These are phyloP conservation scores for Drosophila barbarae DNA, from an alignment of 2,888 invertebrate genomes.

Conservation along the genomic window DNA sequence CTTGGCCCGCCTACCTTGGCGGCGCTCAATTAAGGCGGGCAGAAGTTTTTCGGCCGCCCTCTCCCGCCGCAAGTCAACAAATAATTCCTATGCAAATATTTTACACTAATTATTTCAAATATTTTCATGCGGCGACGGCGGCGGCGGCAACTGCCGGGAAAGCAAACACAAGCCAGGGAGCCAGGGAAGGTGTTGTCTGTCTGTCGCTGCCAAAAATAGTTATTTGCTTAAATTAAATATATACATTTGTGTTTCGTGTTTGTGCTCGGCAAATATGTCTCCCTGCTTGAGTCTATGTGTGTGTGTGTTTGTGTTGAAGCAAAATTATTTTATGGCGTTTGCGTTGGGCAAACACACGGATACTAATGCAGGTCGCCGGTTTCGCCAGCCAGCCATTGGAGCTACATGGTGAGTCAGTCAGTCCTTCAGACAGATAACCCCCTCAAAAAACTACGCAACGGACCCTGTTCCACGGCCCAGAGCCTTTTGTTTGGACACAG, in stretches of 20 bases:
- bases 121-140: conserved; percentile 59
- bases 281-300: conserved; percentile 46
- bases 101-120: conserved; percentile 74
- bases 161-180: conserved; percentile 15
- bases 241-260: conserved; percentile 70
- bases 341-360: conserved; percentile 58
- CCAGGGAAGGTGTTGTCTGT: conserved; percentile 20
- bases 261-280: conserved; percentile 65
- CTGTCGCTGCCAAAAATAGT: conserved; percentile 66
- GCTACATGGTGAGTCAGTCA: conserved; percentile 50
- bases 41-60: conserved; percentile 37
- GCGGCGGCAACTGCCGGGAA: conserved; percentile 27
- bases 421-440: conserved; percentile 12
- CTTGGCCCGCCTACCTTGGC: conserved; percentile 5
- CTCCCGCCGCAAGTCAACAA: conserved; percentile 65
- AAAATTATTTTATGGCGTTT: conserved; percentile 72
- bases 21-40: conserved; percentile 49
- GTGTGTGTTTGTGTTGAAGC: conserved; percentile 44
- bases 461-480: background rate
- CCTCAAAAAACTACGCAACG: conserved; percentile 53
- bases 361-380: conserved; percentile 32
- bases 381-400: conserved; percentile 44
- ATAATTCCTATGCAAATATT: conserved; percentile 73
- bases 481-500: conserved; percentile 69
- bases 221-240: conserved; percentile 73